Base-by-base conservation (phyloP, 2,113 vertebrate species). In the Oncorhynchus clarkii region DNA sequence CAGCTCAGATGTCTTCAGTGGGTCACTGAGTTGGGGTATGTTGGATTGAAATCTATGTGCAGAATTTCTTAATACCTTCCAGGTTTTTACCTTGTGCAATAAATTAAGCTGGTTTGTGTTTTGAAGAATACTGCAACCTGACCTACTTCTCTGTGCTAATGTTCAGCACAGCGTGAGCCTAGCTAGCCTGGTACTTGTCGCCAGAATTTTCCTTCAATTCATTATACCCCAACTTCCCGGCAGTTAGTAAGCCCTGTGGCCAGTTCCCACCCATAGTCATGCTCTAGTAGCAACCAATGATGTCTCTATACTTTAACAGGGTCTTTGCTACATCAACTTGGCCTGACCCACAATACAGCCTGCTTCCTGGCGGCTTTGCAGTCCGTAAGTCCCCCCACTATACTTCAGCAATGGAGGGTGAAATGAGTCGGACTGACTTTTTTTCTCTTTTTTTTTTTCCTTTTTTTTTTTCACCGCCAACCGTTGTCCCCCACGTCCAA, bases 381-480 rank as follows among this genome's bases (percentile, higher is more conserved):
- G 78, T 80, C 71, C 59, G 1, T 83, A 78, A 80, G 83, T 68
- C 76, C 75, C 66, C 54, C 45, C 8, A 57, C 59, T 60, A 29
- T 62, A 66, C 67, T 75, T 74, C 62, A 80, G 69, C 54, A 69
- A 62, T 74, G 16, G 39, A 75, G 73, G 80, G 72, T 81, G 74
- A 86, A 85, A 85, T 78, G 80, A 90, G 79, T 83, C 57, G 14
- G 62, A 18, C 54, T 69, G 24, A 3, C 82, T 80, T 68, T 84
- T 48, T 72, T 60, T 34, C 1, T 34, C 66, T 82, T 81, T 48
- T 67, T 60, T 51, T 5, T 12, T 27, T 27, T 27, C 2, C 22
- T 1, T 24, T 70, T 82, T 81, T 48, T 72, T 60, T 51, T 5
- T 12, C 62, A 60, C 16, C 5, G 14, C 48, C 12, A 14, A 22